Evolutionary conservation across 2,888 invertebrate genomes (phyloP).

Genomic region (Nemurella pictetii): DNA sequence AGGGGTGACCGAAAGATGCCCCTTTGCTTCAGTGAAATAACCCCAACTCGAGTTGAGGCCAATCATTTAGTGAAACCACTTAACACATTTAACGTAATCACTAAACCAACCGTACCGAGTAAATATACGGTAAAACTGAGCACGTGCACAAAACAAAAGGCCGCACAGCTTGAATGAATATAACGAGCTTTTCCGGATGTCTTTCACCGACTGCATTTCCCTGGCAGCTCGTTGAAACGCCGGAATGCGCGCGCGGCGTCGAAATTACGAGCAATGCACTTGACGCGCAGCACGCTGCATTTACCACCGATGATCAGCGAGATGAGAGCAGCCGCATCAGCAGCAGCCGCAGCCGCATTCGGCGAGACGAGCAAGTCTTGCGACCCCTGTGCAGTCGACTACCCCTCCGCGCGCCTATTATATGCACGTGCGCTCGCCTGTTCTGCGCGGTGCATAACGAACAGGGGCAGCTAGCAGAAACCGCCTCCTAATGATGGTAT

Average conservation of each 20-base stretch:
- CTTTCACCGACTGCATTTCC: background rate
- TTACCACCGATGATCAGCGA: background rate
- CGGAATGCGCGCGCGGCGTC: background rate
- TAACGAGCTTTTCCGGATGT: background rate
- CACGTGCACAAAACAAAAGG: background rate
- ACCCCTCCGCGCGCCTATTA: slow-evolving; percentile 31
- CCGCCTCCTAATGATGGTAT: slow-evolving; percentile 31
- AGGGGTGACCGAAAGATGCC: background rate
- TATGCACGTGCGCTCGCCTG: slow-evolving; percentile 33
- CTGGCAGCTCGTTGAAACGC: background rate
- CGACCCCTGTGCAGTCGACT: slow-evolving; percentile 13
- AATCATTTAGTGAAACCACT: background rate
- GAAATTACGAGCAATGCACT: background rate
- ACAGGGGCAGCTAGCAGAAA: slow-evolving; percentile 26
- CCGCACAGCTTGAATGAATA: background rate
- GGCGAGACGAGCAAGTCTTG: background rate
- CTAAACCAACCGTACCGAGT: background rate
- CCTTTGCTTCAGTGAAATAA: background rate
- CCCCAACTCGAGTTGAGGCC: background rate
- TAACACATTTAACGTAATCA: background rate
- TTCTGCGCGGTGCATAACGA: slow-evolving; percentile 31
- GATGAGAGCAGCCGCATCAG: background rate
- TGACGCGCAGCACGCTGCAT: background rate
- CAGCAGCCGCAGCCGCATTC: too few relatives aligned
- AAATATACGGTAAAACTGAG: background rate